These are phyloP conservation scores for Hanleya hanleyi DNA, from an alignment of 2,888 invertebrate species.

Conservation along the genomic window DNA sequence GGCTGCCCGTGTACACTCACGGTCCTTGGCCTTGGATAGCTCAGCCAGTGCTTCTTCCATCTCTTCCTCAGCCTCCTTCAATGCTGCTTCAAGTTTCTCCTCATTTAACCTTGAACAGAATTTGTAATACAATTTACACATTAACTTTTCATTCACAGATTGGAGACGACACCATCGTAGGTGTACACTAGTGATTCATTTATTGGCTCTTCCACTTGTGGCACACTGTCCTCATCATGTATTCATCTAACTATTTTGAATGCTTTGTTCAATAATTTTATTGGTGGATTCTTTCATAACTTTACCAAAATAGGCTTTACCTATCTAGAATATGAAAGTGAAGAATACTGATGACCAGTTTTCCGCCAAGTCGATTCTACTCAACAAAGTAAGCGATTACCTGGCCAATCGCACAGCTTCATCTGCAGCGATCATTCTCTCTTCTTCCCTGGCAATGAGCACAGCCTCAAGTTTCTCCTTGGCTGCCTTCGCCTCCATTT, in stretches of 20 bases:
- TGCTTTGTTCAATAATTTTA: constrained; percentile 42
- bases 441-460: constrained; percentile 47
- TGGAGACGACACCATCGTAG: no score
- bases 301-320: neutral
- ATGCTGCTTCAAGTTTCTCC: constrained; percentile 41
- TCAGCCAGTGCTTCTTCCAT: constrained; percentile 37
- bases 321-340: neutral
- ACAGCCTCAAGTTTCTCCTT: constrained; percentile 50
- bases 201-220: no score
- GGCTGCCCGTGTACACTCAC: constrained; percentile 14
- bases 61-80: constrained; percentile 42
- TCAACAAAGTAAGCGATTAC: constrained; percentile 36
- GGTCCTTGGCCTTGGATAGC: constrained; percentile 32
- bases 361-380: no score
- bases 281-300: constrained; percentile 40
- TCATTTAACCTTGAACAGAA: constrained; percentile 36
- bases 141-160: no score
- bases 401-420: constrained; percentile 44
- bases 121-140: no score
- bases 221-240: no score
- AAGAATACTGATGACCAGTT: no score
- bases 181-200: no score
- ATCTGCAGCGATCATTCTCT: constrained; percentile 51
- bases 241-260: no score
- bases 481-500: constrained; percentile 44